phyloP scores from a whole-genome alignment of 2,888 invertebrate genomes.

The Exephanes ischioxanthus region DNA sequence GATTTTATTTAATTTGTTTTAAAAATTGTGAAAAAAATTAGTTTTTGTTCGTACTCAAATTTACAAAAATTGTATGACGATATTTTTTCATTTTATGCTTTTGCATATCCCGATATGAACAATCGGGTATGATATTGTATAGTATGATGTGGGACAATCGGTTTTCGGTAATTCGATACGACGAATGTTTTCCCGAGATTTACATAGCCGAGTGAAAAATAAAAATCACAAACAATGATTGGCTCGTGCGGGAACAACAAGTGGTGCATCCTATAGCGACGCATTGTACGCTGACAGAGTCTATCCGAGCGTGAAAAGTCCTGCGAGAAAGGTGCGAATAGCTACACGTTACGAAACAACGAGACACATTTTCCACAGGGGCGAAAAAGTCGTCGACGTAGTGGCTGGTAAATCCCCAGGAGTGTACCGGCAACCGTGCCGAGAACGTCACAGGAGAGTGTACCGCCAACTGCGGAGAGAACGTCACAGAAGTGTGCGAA shows the following conservation, averaged over 20 bases:
- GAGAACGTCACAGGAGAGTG: conserved; percentile 23
- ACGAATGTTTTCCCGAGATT: neutral
- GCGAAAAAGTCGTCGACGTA: conserved; percentile 49
- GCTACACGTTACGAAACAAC: conserved; percentile 32
- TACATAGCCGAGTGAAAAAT: neutral
- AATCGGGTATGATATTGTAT: neutral
- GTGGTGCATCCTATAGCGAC: conserved; percentile 8
- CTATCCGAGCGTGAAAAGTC: conserved; percentile 31
- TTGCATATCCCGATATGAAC: neutral
- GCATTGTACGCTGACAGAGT: neutral
- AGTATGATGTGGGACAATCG: neutral
- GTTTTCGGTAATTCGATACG: neutral
- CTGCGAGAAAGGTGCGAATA: conserved; percentile 47
- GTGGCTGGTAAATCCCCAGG: conserved; percentile 53
- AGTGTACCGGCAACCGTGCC: conserved; percentile 45
- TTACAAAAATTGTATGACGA: too few relatives aligned
- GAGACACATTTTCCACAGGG: conserved; percentile 31
- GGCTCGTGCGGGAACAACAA: conserved; percentile 3
- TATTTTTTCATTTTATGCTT: neutral
- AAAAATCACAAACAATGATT: neutral
- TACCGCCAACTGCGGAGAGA: conserved; percentile 38
- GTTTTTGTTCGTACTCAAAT: too few relatives aligned
- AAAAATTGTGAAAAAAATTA: too few relatives aligned
- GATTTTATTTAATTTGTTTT: too few relatives aligned
- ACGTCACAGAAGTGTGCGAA: conserved; percentile 21